These are phyloP conservation scores for Pachymerium ferrugineum DNA, from an alignment of 2,888 invertebrate genomes.

Conservation along the genomic window DNA sequence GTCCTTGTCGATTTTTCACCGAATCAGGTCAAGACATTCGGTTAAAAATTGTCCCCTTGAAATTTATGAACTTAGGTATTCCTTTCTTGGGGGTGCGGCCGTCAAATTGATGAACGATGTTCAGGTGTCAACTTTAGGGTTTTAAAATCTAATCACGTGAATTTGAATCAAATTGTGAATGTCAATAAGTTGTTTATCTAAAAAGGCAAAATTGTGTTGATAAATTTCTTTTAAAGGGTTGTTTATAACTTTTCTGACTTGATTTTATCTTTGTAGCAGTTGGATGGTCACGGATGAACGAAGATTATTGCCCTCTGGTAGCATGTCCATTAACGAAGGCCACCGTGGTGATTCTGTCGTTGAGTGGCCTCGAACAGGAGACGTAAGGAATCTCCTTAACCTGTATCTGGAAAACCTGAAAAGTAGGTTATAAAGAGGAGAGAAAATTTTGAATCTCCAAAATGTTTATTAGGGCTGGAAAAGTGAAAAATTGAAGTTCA, in stretches of 20 bases:
- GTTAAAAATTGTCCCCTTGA: not conserved
- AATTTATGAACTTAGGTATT: not conserved
- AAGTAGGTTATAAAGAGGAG: not conserved
- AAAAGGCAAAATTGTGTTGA: too few relatives aligned
- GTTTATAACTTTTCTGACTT: not conserved
- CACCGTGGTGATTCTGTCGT: not conserved
- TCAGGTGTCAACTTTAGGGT: too few relatives aligned
- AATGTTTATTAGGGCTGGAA: not conserved
- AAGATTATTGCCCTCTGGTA: not conserved
- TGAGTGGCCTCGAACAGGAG: constrained; percentile 8
- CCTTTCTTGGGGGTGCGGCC: not conserved
- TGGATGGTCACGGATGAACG: constrained; percentile 1
- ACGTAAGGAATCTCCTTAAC: constrained; percentile 1
- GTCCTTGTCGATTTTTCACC: not conserved
- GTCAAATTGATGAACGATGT: not conserved
- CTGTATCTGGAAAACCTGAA: constrained; percentile 3
- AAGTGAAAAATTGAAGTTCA: not conserved
- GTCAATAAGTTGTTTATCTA: too few relatives aligned
- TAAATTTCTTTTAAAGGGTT: not conserved
- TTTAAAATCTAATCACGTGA: too few relatives aligned
- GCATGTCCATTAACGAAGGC: not conserved
- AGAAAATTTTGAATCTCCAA: not conserved
- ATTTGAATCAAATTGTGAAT: too few relatives aligned
- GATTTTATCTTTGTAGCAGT: not conserved
- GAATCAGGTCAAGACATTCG: not conserved